Evolutionary conservation across 2,797 vertebrate genomes (phyloP), one percentile per base, ranked within the genome.

Genomic region (Orestias chungarensis): DNA sequence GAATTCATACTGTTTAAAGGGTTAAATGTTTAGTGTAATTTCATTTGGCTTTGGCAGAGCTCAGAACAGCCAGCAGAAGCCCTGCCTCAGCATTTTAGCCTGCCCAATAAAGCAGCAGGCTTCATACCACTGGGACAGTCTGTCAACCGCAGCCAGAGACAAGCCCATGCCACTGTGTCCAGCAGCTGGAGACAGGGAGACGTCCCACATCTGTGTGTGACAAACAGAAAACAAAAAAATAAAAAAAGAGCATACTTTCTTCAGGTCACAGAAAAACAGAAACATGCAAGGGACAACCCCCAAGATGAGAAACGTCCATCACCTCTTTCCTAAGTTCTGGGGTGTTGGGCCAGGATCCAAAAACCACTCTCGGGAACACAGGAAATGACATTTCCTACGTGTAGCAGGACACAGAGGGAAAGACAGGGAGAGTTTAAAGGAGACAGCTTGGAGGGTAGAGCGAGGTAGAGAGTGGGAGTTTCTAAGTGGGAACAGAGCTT

Each of bases 401-500:
- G 89, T 91, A 88, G 88, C 83, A 88, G 91, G 90, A 91, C 85
- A 92, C 80, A 82, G 55, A 65, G 83, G 82, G 80, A 85, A 74
- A 86, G 68, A 78, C 74, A 78, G 79, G 75, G 78, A 84, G 78
- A 84, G 70, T 64, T 76, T 76, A 80, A 78, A 76, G 79, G 79
- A 86, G 81, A 55, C 43, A 74, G 74, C 27, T 65, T 25, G 75
- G 75, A 79, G 78, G 78, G 75, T 18, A 82, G 88, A 82, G 80
- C 68, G 79, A 76, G 86, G 79, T 85, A 91, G 90, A 91, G 88
- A 90, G 92, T 92, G 93, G 94, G 92, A 93, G 94, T 94, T 94
- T 93, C 94, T 95, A 94, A 94, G 90, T 92, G 86, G 92, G 93
- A 95, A 95, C 94, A 95, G 94, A 95, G 92, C 91, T 86, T 81